These are phyloP conservation scores for Platanista minor DNA, from an alignment of 2,113 vertebrate species.

Conservation along the genomic window DNA sequence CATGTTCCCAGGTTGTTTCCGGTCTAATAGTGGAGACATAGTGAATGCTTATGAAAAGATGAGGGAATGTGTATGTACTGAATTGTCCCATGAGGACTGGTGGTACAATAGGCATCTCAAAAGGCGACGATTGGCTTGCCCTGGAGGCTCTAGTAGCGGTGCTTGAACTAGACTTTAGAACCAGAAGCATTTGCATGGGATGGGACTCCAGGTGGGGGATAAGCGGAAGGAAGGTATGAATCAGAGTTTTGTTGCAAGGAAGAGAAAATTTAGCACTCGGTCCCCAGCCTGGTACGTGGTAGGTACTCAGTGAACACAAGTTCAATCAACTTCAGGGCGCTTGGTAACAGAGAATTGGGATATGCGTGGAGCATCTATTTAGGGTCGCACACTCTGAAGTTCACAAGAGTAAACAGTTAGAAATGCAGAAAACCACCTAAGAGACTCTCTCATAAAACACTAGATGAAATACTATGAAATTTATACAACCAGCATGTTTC, in stretches of 20 bases:
- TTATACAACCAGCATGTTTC: not conserved
- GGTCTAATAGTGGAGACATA: not conserved
- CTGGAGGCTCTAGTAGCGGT: not conserved
- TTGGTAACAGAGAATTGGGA: not conserved
- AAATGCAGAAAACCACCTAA: not conserved
- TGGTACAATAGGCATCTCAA: not conserved
- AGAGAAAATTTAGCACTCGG: not conserved
- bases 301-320: not conserved
- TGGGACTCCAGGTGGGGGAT: not conserved
- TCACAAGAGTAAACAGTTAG: not conserved
- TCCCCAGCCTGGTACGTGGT: not conserved
- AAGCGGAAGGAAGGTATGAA: not conserved
- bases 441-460: not conserved
- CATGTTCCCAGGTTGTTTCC: not conserved
- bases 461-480: not conserved
- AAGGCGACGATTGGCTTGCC: not conserved
- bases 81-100: not conserved
- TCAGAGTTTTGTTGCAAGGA: not conserved
- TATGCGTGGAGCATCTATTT: rapidly evolving
- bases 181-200: not conserved
- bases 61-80: not conserved
- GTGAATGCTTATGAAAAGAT: not conserved
- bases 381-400: not conserved
- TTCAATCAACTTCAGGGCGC: rapidly evolving
- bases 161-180: not conserved